phyloP scores from a whole-genome alignment of 2,888 invertebrate species.

The Microchrysa polita region DNA sequence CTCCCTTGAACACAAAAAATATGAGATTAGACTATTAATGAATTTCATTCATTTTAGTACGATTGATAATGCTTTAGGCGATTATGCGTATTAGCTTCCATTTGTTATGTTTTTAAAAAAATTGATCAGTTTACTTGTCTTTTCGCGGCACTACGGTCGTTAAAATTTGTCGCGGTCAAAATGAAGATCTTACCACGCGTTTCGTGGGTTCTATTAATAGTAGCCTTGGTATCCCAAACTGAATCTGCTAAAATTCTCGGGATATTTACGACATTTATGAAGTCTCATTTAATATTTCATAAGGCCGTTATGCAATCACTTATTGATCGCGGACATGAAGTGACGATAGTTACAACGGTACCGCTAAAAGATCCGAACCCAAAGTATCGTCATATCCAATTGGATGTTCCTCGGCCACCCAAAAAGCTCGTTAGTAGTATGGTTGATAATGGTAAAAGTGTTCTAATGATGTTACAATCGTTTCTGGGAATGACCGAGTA shows the following conservation, averaged over 20 bases:
- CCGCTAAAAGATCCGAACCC: constrained; percentile 51
- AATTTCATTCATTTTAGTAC: no score
- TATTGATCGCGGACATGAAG: constrained; percentile 60
- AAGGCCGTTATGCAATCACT: constrained; percentile 58
- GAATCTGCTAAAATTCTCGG: constrained; percentile 55
- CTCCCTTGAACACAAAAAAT: no score
- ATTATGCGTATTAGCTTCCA: no score
- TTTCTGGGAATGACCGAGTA: not conserved
- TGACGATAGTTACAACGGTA: constrained; percentile 58
- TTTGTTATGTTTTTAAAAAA: no score
- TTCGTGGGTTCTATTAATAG: not conserved
- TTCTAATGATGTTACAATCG: not conserved
- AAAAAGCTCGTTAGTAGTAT: not conserved
- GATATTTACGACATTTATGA: constrained; percentile 59
- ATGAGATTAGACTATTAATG: no score
- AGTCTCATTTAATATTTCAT: constrained; percentile 61
- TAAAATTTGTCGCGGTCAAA: not conserved
- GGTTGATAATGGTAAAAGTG: not conserved
- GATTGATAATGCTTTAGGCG: no score
- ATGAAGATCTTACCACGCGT: not conserved
- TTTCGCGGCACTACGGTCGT: not conserved
- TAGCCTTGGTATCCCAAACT: not conserved
- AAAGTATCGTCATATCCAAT: constrained; percentile 28
- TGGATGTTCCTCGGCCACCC: constrained; percentile 12
- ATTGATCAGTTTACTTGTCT: no score